Evolutionary conservation across 1,140 invertebrate genomes (phyloP).

Genomic region (Drosophila arizonae): DNA sequence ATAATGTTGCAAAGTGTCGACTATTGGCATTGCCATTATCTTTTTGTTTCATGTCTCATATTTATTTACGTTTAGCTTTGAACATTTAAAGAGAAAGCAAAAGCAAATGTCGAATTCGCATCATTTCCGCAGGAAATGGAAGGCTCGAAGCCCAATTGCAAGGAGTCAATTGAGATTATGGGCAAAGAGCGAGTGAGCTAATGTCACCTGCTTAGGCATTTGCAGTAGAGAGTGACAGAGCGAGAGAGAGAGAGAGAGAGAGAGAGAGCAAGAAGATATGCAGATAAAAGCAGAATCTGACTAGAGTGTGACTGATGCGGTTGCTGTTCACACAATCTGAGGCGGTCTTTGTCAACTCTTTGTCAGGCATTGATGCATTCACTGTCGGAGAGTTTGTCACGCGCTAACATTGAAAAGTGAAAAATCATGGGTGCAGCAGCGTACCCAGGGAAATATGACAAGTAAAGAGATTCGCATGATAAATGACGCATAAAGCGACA

Average conservation of each 20-base stretch:
- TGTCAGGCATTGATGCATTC: constrained; percentile 49
- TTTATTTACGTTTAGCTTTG: constrained; percentile 3
- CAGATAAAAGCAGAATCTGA: not conserved
- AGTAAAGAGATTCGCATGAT: constrained; percentile 64
- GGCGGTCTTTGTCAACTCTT: constrained; percentile 31
- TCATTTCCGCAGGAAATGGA: constrained; percentile 62
- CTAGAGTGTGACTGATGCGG: constrained; percentile 32
- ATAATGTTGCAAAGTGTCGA: not conserved
- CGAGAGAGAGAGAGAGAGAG: not conserved
- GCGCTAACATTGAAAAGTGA: constrained; percentile 57
- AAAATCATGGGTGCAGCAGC: constrained; percentile 60
- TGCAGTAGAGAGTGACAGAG: not conserved
- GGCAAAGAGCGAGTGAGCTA: not conserved
- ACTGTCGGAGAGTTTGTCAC: constrained; percentile 54
- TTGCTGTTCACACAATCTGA: constrained; percentile 7
- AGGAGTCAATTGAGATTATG: constrained; percentile 10
- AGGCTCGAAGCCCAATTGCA: constrained; percentile 2
- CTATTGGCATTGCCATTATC: not conserved
- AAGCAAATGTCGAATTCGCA: constrained; percentile 36
- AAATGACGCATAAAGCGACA: constrained; percentile 73
- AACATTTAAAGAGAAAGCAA: not conserved
- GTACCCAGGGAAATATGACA: constrained; percentile 57
- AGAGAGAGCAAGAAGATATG: not conserved
- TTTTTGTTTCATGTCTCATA: not conserved
- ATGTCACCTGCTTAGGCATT: constrained; percentile 2